Evolutionary conservation across 2,888 invertebrate species (phyloP).

Genomic region (Eupithecia subumbrata): DNA sequence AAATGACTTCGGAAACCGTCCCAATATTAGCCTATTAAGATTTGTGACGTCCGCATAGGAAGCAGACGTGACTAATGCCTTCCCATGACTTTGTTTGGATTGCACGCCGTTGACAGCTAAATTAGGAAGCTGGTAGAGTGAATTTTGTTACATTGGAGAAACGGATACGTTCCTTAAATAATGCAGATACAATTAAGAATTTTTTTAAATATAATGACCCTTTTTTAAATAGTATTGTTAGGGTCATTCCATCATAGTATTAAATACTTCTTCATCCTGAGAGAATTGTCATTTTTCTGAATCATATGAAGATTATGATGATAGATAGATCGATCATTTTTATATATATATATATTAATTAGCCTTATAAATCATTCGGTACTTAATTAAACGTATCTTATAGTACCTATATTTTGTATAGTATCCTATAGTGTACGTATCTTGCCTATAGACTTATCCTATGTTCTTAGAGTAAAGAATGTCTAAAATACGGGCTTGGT

Average conservation of each 20-base stretch:
- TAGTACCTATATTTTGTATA: neutral
- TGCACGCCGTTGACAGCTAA: slow-evolving; percentile 55
- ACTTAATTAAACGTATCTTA: too few relatives aligned
- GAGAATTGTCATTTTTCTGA: too few relatives aligned
- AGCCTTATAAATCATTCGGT: too few relatives aligned
- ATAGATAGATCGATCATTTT: too few relatives aligned
- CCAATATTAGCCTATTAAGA: slow-evolving; percentile 34
- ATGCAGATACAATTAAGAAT: too few relatives aligned
- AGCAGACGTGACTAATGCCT: slow-evolving; percentile 62
- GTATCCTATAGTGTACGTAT: too few relatives aligned
- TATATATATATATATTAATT: too few relatives aligned
- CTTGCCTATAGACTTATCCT: too few relatives aligned
- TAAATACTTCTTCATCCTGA: too few relatives aligned
- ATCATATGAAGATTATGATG: too few relatives aligned
- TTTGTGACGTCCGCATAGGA: slow-evolving; percentile 47
- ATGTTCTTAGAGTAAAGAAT: neutral
- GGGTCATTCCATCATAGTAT: too few relatives aligned
- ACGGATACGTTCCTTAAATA: neutral
- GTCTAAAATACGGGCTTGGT: neutral
- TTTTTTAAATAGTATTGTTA: neutral
- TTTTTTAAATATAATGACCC: neutral
- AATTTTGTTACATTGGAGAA: slow-evolving; percentile 21
- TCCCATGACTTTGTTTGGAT: slow-evolving; percentile 58
- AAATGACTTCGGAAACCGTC: slow-evolving; percentile 7
- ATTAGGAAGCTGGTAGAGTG: slow-evolving; percentile 43